Base-by-base conservation (phyloP, 2,888 invertebrate genomes). In the Acleris cristana region DNA sequence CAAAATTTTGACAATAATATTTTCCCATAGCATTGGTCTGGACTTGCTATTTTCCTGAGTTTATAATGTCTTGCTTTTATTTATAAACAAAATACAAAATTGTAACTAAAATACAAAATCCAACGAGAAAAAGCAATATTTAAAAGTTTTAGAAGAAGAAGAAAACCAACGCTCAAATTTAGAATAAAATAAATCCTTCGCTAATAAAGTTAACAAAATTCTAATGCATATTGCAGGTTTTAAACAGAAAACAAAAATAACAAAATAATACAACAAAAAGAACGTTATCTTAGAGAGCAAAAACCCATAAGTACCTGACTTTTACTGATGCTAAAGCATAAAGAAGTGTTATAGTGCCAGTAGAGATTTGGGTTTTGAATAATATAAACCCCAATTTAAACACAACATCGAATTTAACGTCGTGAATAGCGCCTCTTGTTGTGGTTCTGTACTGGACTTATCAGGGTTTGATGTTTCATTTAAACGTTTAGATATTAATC, bases 361-460 rank as follows among this genome's bases (percentile, higher is more conserved):
- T 63, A 58, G 48, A 23, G 52, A 52, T 5, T 14, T 18, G 21
- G 54, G 19, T 14, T 19, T 49, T 23, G 10, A 45, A 30, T 49
- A 26, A 34, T 19, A 60, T 40, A 72, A 75, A 82, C 84, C 84
- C 88, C 86, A 84, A 83, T 82, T 77, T 80, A 79, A 84, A 79
- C 78, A 76, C 87, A 88, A 88, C 90, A 91, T 91, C 91, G 91
- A 92, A 92, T 92, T 90, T 91, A 92, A 87, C 85, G 86, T 88
- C 88, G 88, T 87, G 84, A 82, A 76, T 86, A 88, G 84, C 86
- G 88, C 88, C 88, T 87, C 84, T 86, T 88, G 86, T 88, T 86
- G 83, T 83, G 80, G 82, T 82, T 80, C 76, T 80, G 85, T 85
- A 88, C 82, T 91, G 92, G 92, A 92, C 85, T 89, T 88, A 91